Evolutionary conservation across 1,140 invertebrate genomes (phyloP).

Genomic region (Phenacoccus solenopsis): DNA sequence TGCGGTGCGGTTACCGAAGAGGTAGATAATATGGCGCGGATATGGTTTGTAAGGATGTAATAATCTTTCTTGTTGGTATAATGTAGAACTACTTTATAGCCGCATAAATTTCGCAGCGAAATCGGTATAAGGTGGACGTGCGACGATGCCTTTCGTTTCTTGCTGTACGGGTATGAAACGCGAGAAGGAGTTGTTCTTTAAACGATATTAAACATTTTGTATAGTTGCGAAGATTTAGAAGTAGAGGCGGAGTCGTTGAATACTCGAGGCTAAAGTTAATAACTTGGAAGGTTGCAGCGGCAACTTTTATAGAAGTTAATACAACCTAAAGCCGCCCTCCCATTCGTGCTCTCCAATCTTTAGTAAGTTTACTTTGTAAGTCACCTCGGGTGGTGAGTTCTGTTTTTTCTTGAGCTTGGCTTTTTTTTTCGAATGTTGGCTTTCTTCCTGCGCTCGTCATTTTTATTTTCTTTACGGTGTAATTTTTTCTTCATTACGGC

Average conservation of each 20-base stretch:
- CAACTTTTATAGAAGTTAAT: neutral
- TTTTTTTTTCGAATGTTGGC: neutral
- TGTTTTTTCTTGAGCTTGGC: neutral
- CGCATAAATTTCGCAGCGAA: neutral
- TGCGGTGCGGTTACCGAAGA: neutral
- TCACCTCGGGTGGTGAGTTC: neutral
- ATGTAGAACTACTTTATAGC: neutral
- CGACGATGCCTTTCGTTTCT: neutral
- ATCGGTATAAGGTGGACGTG: neutral
- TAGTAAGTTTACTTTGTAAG: constrained; percentile 2
- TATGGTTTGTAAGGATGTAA: neutral
- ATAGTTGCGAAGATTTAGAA: constrained; percentile 12
- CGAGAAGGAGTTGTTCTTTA: constrained; percentile 9
- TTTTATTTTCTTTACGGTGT: neutral
- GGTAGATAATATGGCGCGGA: neutral
- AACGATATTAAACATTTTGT: constrained; percentile 13
- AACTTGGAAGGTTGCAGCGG: neutral
- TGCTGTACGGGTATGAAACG: neutral
- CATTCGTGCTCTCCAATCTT: neutral
- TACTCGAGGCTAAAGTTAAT: constrained; percentile 11
- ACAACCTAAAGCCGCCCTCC: neutral
- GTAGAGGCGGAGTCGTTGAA: constrained; percentile 12
- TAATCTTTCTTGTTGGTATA: constrained; percentile 3
- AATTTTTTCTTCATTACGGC: constrained; percentile 2
- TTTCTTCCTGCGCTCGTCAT: neutral